phyloP scores from a whole-genome alignment of 2,888 invertebrate species.

The Argyresthia albistria region DNA sequence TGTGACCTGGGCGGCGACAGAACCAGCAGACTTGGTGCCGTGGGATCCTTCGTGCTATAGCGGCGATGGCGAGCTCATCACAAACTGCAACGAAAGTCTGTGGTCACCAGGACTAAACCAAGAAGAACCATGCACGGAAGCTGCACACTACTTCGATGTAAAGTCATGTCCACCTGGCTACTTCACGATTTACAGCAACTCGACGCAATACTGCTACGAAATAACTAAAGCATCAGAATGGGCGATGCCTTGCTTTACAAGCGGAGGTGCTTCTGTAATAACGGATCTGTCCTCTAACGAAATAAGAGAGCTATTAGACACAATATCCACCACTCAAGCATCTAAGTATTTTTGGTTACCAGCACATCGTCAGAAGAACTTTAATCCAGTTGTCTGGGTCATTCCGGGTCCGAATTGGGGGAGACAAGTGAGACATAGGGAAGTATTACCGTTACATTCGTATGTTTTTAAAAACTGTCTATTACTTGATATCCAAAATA shows the following conservation, averaged over 20 bases:
- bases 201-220: constrained; percentile 45
- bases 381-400: constrained; percentile 53
- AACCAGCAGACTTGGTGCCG: constrained; percentile 13
- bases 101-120: constrained; percentile 34
- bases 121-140: constrained; percentile 28
- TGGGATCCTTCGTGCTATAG: background rate
- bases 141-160: constrained; percentile 29
- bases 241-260: constrained; percentile 48
- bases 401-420: constrained; percentile 64
- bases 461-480: constrained; percentile 40
- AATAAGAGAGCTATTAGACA: constrained; percentile 29
- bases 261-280: constrained; percentile 48
- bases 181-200: constrained; percentile 31
- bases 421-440: constrained; percentile 21
- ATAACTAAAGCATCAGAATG: constrained; percentile 31
- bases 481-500: constrained; percentile 32
- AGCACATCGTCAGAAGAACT: constrained; percentile 42
- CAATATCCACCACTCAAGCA: constrained; percentile 26
- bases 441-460: constrained; percentile 20
- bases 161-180: constrained; percentile 46
- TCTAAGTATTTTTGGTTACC: constrained; percentile 64
- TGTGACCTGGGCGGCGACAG: background rate
- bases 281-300: constrained; percentile 39
- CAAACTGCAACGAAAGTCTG: constrained; percentile 27
- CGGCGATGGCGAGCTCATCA: background rate